Percentiles rank a stretch among this genome's conserved stretches.
These are phyloP conservation scores for Leucoraja erinaceus DNA, from an alignment of 2,113 vertebrate species.

Conservation along the genomic window DNA sequence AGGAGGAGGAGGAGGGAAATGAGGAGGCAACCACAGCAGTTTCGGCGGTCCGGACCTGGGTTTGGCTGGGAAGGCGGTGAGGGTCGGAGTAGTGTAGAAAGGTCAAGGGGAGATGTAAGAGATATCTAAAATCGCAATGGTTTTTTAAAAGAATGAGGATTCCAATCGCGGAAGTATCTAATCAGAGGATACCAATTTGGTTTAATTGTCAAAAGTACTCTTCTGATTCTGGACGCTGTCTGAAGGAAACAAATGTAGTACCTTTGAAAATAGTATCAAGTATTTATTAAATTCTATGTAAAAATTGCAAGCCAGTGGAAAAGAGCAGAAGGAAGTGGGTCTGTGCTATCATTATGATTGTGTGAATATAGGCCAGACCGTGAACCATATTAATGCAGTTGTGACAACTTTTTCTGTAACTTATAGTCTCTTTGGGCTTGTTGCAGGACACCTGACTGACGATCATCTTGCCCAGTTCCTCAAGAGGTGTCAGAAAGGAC, in stretches of 20 bases:
- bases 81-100: too few relatives aligned
- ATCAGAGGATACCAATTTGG: neutral
- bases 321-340: neutral
- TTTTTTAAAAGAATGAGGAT: neutral
- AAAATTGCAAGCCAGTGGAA: neutral
- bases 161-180: neutral
- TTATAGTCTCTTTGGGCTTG: neutral
- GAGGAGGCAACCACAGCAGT: too few relatives aligned
- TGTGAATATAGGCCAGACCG: neutral
- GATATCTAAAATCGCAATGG: neutral
- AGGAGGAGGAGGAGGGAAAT: too few relatives aligned
- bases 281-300: neutral
- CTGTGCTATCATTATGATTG: neutral
- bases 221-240: neutral
- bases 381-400: neutral
- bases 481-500: conserved; percentile 65
- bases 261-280: neutral
- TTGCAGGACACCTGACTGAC: conserved; percentile 81
- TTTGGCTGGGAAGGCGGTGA: too few relatives aligned
- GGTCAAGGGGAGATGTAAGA: neutral
- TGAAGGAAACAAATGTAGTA: neutral
- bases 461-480: conserved; percentile 80
- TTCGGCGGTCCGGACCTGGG: too few relatives aligned
- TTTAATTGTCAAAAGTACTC: neutral
- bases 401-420: neutral